These are phyloP conservation scores for Zosterops borbonicus DNA, from an alignment of 2,113 vertebrate species.

Conservation along the genomic window DNA sequence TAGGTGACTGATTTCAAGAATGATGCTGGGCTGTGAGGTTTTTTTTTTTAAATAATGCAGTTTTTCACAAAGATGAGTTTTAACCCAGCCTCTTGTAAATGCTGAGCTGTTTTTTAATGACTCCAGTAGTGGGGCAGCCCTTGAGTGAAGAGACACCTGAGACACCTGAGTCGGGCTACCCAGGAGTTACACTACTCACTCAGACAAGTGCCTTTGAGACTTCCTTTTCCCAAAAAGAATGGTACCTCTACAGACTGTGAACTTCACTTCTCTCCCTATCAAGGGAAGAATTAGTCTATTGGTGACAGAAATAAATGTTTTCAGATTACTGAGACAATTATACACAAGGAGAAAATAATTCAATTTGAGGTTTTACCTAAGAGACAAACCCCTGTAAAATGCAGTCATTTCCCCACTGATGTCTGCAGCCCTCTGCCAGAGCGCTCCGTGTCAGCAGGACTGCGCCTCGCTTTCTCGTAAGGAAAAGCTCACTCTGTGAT, in stretches of 20 bases:
- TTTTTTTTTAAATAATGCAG: background rate
- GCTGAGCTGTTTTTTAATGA: background rate
- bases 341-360: background rate
- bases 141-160: background rate
- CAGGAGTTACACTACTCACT: background rate
- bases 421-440: background rate
- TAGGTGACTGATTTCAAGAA: background rate
- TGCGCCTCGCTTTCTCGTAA: background rate
- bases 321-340: background rate
- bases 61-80: background rate
- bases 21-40: background rate
- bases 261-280: accelerated
- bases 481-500: background rate
- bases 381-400: background rate
- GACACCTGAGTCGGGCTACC: background rate
- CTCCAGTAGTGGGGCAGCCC: background rate
- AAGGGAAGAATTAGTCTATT: background rate
- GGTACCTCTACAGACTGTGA: accelerated
- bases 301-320: background rate
- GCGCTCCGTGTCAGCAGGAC: background rate
- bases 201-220: background rate
- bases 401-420: background rate
- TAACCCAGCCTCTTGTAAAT: background rate
- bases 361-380: background rate
- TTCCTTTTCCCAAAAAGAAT: background rate